Evolutionary conservation across 2,888 invertebrate genomes (phyloP), one percentile per base, ranked within the genome.

Genomic region (Ephialtes manifestator): DNA sequence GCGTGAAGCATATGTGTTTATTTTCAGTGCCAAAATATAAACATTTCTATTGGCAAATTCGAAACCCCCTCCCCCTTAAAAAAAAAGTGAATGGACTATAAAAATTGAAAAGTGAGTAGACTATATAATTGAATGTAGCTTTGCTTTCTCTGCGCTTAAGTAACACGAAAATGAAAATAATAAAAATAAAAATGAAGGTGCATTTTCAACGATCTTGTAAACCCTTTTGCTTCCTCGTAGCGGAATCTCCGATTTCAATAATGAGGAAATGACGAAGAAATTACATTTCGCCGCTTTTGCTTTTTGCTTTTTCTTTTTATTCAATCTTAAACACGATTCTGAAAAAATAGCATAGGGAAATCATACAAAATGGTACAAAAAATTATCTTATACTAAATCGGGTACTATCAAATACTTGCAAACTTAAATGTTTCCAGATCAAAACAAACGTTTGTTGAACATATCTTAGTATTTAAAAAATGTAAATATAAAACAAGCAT

Each of bases 81-180:
- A 58, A 46, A 67, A 4, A 24, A 46, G 31, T 46, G 20, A 20
- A 67, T 28, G 55, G 20, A 76, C 55, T 71, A 71, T 76, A 39
- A 20, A 31, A 48, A 35, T 55, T 55, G 48, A 81, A 35, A 71
- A 82, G 51, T 75, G 39, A 31, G 79, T 83, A 63, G 79, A 80
- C 65, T 77, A 70, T 77, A 65, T 76, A 63, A 80, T 67, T 77
- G 24, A 72, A 77, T 84, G 80, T 80, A 84, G 80, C 80, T 84
- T 84, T 71, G 79, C 80, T 84, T 80, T 80, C 67, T 67, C 63
- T 70, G 75, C 80, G 80, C 65, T 76, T 53, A 60, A 75, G 79
- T 63, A 80, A 75, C 78, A 60, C 78, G 48, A 55, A 71, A 71
- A 53, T 20, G 10, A 55, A 70, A 13, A 72, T 43, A 77, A 65